Evolutionary conservation across 1,140 invertebrate genomes (phyloP), one percentile per base, ranked within the genome.

Genomic region (Holcopasites calliopsidis): DNA sequence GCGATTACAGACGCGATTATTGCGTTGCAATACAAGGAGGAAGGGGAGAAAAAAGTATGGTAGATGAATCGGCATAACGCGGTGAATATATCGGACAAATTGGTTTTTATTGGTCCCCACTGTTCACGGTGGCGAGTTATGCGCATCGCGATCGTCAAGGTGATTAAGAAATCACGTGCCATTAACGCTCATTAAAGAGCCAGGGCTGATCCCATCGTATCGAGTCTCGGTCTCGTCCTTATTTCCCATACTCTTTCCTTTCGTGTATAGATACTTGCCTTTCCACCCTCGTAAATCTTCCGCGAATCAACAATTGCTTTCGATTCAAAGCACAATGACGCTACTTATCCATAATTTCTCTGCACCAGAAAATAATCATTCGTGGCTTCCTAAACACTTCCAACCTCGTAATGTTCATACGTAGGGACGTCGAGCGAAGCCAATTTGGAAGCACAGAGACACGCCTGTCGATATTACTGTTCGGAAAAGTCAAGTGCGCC

Each of bases 181-280:
- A 82, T 80, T 82, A 80, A 77, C 69, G 74, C 57, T 82, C 78
- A 69, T 82, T 70, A 81, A 49, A 47, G 76, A 81, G 54, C 66
- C 68, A 38, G 62, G 23, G 50, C 58, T 81, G 69, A 80, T 80
- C 40, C 61, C 13, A 5, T 50, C 57, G 44, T 68, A 54, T 57
- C 68, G 13, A 40, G 31, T 21, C 40, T 4, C 54, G 0, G 23
- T 42, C 57, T 49, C 18, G 40, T 68, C 38, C 40, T 55, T 62
- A 16, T 71, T 71, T 71, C 49, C 57, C 21, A 33, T 31, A 31
- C 38, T 16, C n/a, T 21, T 42, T 61, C 33, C 7, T 49, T 47
- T 26, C n/a, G 21, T 13, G 33, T 11, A n/a, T n/a, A n/a, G n/a
- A 28, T 73, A 54, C 65, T 65, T 26, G 7, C 54, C 40, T 64